Base-by-base conservation (phyloP, 2,888 invertebrate genomes). In the Thereva nobilitata region DNA sequence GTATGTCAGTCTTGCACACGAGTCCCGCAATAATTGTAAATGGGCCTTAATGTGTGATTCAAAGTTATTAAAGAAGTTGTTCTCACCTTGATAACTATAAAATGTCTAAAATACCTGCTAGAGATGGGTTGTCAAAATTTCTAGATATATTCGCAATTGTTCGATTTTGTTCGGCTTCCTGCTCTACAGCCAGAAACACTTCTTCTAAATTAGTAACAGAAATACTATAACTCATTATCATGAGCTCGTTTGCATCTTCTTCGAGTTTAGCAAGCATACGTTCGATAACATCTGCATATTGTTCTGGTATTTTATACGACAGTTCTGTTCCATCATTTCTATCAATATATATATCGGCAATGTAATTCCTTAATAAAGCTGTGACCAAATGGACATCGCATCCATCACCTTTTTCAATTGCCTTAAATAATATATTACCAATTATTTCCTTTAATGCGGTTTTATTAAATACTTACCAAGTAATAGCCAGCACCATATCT, bases 401-500 rank as follows among this genome's bases (percentile, higher is more conserved):
- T n/a, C 86, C 86, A 69, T 87, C 84, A 0, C 89, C 86, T 67
- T 71, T 72, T 1, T 56, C 70, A 41, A 70, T 68, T 9, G 71
- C 66, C 63, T 87, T 78, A 5, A 88, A 0, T 47, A 12, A 12
- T 23, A 23, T 23, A 23, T 23, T 23, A 23, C 23, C 1, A 23
- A 45, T 9, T 45, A 45, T 9, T 45, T 45, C 3, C 4, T n/a
- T 6, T 41, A 57, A 38, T 10, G 5, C 37, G 52, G 44, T 8
- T 10, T 34, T 35, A 34, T 34, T 12, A 12, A 38, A 49, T 50
- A 67, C 74, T 72, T 64, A 78, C 88, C 71, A 94, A 83, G 69
- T 90, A 89, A 78, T 92, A 94, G 0, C 93, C 93, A 63, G 89
- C 87, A n/a, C 92, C 92, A 77, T 90, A 93, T 79, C 88, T 87